Evolutionary conservation across 2,113 vertebrate genomes (phyloP), one percentile per base, ranked within the genome.

Genomic region (Saguinus imperator): DNA sequence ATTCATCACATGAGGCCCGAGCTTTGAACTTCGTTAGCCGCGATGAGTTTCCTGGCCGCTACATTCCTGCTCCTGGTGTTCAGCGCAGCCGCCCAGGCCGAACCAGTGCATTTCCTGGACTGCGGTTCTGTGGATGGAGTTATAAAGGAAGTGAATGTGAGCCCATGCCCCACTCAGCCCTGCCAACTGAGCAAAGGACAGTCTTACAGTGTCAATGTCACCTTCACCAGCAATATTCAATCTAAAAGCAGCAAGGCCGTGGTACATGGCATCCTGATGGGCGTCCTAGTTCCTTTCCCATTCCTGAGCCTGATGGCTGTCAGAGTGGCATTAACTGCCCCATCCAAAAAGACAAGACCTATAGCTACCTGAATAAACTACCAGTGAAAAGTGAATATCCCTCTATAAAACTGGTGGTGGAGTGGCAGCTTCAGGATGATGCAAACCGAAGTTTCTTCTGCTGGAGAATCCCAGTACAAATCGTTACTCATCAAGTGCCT

Each of bases 371-470:
- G 37, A 40, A 40, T 40, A 40, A 40, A 40, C 37, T 40, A 40
- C 37, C 37, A 40, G 37, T 40, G 37, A 40, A 40, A 40, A 40
- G 37, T 40, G 37, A 40, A 40, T 40, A 40, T 40, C 37, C 37
- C 37, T 40, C 37, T 40, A 98, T 99, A 61, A 99, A 98, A 97
- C 97, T 99, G 96, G 97, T 99, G 58, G 99, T 99, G 96, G 87
- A 99, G 94, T 99, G 99, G 99, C 98, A 99, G 93, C 99, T 99
- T 97, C 57, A 21, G 73, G 99, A 99, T 40, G 99, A 99, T 76
- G n/a, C 96, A 64, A 66, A 81, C 1, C 57, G 98, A 32, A 96
- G 98, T 97, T 89, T 99, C 58, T 99, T 99, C 98, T 99, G 99
- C 98, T 99, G 99, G 98, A 95, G 97, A 97, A 99, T 99, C 97